phyloP scores from a whole-genome alignment of 2,888 invertebrate species.

The Candidula unifasciata region DNA sequence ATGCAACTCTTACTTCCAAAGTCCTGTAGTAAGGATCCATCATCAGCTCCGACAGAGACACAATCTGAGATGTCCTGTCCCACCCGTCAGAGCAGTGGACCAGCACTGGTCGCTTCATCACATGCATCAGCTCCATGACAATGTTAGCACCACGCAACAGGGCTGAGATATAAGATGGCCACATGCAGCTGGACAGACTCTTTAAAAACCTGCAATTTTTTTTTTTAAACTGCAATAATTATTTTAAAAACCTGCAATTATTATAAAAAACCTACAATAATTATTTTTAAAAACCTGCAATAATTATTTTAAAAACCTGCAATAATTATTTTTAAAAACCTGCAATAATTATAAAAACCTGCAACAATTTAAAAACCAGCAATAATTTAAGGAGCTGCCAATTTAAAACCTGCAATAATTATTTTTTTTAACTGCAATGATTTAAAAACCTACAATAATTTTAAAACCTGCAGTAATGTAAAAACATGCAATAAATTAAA shows the following conservation, averaged over 20 bases:
- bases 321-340: no score
- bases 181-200: constrained; percentile 90
- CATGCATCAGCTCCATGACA: constrained; percentile 85
- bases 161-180: constrained; percentile 94
- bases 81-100: constrained; percentile 99
- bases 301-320: no score
- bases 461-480: no score
- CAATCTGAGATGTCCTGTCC: constrained; percentile 98
- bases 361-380: no score
- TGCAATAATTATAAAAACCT: no score
- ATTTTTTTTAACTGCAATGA: no score
- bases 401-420: no score
- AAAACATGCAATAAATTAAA: no score
- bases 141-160: constrained; percentile 88
- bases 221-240: no score
- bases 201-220: constrained; percentile 87
- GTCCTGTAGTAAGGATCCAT: constrained; percentile 97
- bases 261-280: not conserved
- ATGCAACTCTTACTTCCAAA: constrained; percentile 87
- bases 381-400: no score
- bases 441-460: no score
- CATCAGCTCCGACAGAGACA: constrained; percentile 92
- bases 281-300: no score
- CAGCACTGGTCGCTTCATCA: constrained; percentile 91
- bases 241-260: not conserved